Evolutionary conservation across 2,888 invertebrate genomes (phyloP).

Genomic region (Tetragonula carbonaria): DNA sequence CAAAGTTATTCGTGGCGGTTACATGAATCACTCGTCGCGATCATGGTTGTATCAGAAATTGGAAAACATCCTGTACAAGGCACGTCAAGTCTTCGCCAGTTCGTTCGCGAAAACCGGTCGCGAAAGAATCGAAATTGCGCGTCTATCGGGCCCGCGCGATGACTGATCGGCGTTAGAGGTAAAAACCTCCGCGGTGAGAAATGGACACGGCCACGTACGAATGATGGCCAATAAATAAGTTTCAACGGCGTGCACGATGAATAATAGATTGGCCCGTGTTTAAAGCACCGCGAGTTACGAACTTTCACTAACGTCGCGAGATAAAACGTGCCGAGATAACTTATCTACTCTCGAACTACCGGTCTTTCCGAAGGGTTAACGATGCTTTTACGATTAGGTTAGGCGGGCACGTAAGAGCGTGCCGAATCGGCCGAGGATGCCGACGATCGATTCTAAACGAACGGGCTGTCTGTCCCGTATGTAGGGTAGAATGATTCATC

Average conservation of each 20-base stretch:
- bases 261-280: conserved; percentile 51
- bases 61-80: background rate
- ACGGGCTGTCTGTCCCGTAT: background rate
- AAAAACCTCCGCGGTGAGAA: conserved; percentile 27
- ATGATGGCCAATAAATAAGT: conserved; percentile 52
- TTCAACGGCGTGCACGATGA: conserved; percentile 29
- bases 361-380: conserved; percentile 49
- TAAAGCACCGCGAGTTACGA: conserved; percentile 32
- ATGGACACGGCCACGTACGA: conserved; percentile 19
- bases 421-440: background rate
- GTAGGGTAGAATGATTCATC: background rate
- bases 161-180: conserved; percentile 21
- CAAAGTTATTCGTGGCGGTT: too few relatives aligned
- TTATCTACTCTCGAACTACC: conserved; percentile 41
- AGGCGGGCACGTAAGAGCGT: background rate
- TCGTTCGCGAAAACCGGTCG: background rate
- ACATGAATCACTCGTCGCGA: too few relatives aligned
- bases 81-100: background rate
- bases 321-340: conserved; percentile 14
- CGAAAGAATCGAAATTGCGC: background rate
- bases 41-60: background rate
- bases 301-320: conserved; percentile 40
- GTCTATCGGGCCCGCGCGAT: background rate
- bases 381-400: conserved; percentile 20
- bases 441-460: background rate